Evolutionary conservation across 2,888 invertebrate species (phyloP), one percentile per base, ranked within the genome.

Genomic region (Scelioninae gen. 2): DNA sequence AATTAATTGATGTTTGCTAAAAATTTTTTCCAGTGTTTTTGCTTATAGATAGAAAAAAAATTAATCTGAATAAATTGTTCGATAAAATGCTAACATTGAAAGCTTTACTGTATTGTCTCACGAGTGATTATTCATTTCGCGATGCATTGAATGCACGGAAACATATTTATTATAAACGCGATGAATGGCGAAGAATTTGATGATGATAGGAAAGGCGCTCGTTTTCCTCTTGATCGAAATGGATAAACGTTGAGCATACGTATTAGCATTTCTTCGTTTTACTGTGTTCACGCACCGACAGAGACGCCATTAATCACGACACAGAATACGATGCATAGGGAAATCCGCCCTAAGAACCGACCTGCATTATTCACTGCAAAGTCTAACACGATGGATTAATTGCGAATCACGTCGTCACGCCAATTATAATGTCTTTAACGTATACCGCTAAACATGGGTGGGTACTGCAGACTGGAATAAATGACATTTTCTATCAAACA

Each of bases 301-400:
- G 80, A 78, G 78, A 71, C 76, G 77, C 72, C 78, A 81, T 81
- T 81, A 81, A 81, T 81, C 81, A 81, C 65, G 18, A 43, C 35
- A 58, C 48, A 45, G 65, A 68, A 65, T 67, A 19, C 52, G 55
- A 53, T 60, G 65, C 69, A 41, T 46, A 58, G 74, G 55, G 52
- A 77, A 70, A 68, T 77, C 73, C 73, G 72, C 68, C 64, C 69
- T 45, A 57, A 63, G 68, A 76, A 73, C 64, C 78, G 76, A 77
- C 68, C 75, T 77, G 74, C 77, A 81, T 81, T 80, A 81, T 80
- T 77, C 77, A 78, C 77, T 73, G 74, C 61, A 50, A 70, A 70
- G 76, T 78, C 75, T 77, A 37, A 76, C 72, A 64, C 78, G 80
- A 82, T 79, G 79, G 81, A 82, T 82, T 81, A 82, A 82, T 82